Base-by-base conservation (phyloP, 2,797 vertebrate species). In the Mormyrops boulengeri region DNA sequence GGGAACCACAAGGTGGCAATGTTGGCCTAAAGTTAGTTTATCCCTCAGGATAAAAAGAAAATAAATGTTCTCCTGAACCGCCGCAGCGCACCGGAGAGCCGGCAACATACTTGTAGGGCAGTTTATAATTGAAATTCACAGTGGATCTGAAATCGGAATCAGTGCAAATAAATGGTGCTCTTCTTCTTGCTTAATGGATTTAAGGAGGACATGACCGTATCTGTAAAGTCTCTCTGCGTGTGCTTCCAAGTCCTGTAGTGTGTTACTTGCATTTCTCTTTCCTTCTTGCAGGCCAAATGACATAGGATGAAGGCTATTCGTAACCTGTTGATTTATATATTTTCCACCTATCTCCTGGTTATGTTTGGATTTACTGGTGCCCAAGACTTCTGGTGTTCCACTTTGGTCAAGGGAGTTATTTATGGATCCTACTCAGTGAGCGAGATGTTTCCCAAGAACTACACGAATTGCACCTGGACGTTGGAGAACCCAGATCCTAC, bases 281-380 rank as follows among this genome's bases (percentile, higher is more conserved):
- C 94, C 93, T 95, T 95, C 94, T 95, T 96, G 94, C 97, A 99
- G 99, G 99, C 98, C 99, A 98, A 99, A 99, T 99, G 99, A 98
- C 99, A 99, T 99, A 99, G 99, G 99, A 99, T 99, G 99, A 99
- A 99, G 99, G 98, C 99, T 99, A 97, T 99, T 98, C 98, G 98
- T 97, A 99, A 99, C 97, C 97, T 99, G 97, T 97, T 99, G 99
- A 99, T 99, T 99, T 99, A 99, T 97, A 99, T 99, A 98, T 99
- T 99, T 99, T 99, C 98, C 98, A 99, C 98, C 98, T 99, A 99
- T 98, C 98, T 99, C 95, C 98, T 99, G 98, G 97, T 99, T 98
- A 99, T 99, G 98, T 98, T 99, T 97, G 98, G 99, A 99, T 99
- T 98, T 97, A 98, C 98, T 97, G 97, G 97, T 96, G 98, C 98